Percentiles rank a stretch among this genome's conserved stretches.
These are phyloP conservation scores for Caenorhabditis tropicalis DNA, from an alignment of 1,140 invertebrate species.

Conservation along the genomic window DNA sequence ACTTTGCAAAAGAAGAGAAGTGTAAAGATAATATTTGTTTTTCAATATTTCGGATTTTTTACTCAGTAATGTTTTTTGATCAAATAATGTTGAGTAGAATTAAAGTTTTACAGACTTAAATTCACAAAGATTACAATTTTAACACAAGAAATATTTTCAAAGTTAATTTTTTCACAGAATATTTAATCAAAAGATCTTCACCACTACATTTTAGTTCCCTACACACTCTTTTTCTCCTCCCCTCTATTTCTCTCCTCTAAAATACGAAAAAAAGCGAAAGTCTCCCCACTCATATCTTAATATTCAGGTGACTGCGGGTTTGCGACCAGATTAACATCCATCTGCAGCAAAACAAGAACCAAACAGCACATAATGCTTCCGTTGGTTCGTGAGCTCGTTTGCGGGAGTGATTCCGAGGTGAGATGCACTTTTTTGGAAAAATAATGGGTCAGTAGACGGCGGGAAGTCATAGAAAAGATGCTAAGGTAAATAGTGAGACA, in stretches of 20 bases:
- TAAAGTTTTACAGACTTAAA: too few relatives aligned
- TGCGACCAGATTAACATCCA: neutral
- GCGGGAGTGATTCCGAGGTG: neutral
- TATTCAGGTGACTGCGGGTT: neutral
- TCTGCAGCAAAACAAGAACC: neutral
- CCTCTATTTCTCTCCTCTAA: neutral
- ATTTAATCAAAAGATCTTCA: neutral
- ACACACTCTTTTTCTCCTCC: neutral
- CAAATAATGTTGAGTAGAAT: too few relatives aligned
- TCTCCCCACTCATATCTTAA: too few relatives aligned
- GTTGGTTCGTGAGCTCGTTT: constrained; percentile 10
- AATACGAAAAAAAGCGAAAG: neutral
- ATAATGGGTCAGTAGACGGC: neutral
- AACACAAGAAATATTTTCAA: too few relatives aligned
- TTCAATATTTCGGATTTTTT: too few relatives aligned
- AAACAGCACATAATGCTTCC: neutral
- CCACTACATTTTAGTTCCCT: neutral
- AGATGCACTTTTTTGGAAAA: neutral
- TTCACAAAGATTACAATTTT: too few relatives aligned
- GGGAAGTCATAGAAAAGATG: too few relatives aligned
- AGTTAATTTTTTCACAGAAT: neutral
- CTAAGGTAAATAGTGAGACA: too few relatives aligned
- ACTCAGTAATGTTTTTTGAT: too few relatives aligned
- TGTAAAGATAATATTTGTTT: too few relatives aligned
- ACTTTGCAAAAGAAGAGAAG: too few relatives aligned